Evolutionary conservation across 2,888 invertebrate genomes (phyloP).

Genomic region (Brachycybe producta): DNA sequence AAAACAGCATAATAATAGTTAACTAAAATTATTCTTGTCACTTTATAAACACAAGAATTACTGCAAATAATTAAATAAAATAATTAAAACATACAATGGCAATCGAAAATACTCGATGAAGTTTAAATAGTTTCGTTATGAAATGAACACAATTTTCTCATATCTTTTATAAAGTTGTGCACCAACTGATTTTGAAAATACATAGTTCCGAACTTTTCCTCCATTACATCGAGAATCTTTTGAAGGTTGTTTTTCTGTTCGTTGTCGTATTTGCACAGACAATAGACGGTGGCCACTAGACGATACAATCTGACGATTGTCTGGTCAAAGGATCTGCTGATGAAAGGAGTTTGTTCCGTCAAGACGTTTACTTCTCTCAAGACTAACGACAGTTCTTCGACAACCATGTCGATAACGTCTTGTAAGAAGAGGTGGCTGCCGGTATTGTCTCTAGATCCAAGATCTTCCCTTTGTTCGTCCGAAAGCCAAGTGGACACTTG

Average conservation of each 20-base stretch:
- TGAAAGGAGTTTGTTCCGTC: constrained; percentile 15
- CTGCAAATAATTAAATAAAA: no score
- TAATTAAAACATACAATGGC: no score
- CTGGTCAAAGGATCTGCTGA: constrained; percentile 14
- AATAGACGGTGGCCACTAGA: constrained; percentile 9
- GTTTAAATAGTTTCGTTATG: neutral
- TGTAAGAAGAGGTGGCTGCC: constrained; percentile 7
- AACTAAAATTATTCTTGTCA: no score
- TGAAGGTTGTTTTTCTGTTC: constrained; percentile 12
- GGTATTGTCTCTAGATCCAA: no score
- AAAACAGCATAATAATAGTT: no score
- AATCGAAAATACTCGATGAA: no score
- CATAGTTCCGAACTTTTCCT: neutral
- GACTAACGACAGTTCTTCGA: constrained; percentile 15
- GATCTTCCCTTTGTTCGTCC: neutral
- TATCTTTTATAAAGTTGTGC: constrained; percentile 9
- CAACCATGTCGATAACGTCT: constrained; percentile 17
- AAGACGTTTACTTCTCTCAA: constrained; percentile 9
- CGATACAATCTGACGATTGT: constrained; percentile 17
- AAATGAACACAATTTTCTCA: constrained; percentile 11
- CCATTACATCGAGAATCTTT: constrained; percentile 8
- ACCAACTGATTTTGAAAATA: constrained; percentile 13
- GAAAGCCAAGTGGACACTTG: constrained; percentile 18
- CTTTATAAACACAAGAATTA: no score
- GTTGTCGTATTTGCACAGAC: constrained; percentile 17